These are phyloP conservation scores for Apogon hyalosoma DNA, from an alignment of 2,797 vertebrate genomes.

Conservation along the genomic window DNA sequence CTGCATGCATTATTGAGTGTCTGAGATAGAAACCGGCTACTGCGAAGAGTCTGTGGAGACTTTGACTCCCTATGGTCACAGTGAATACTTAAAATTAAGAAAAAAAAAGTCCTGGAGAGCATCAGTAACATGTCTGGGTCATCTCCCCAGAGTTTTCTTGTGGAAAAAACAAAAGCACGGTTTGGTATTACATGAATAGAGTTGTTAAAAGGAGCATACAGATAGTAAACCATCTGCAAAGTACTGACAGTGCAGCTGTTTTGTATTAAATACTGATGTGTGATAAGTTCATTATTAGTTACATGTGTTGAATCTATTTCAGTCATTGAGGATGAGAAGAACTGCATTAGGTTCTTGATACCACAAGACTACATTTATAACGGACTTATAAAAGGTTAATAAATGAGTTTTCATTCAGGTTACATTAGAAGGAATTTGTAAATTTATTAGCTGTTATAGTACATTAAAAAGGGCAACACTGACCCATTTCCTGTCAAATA, in stretches of 20 bases:
- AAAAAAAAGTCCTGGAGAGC: slow-evolving; percentile 60
- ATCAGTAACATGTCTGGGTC: slow-evolving; percentile 44
- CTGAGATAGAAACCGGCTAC: slow-evolving; percentile 36
- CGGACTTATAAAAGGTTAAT: no score
- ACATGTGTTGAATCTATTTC: background rate
- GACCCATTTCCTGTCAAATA: no score
- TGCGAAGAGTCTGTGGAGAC: slow-evolving; percentile 27
- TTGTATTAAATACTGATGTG: background rate
- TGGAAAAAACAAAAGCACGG: slow-evolving; percentile 25
- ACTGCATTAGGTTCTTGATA: no score
- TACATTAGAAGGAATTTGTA: no score
- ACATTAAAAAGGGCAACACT: no score
- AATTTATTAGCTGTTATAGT: no score
- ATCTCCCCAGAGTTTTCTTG: slow-evolving; percentile 43
- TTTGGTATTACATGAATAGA: no score
- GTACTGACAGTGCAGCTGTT: slow-evolving; percentile 2
- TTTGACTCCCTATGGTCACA: slow-evolving; percentile 34
- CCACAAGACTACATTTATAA: no score
- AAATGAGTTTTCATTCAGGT: no score
- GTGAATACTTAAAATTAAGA: slow-evolving; percentile 52
- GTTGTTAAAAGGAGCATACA: no score
- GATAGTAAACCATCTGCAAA: background rate
- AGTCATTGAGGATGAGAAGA: slow-evolving; percentile 1
- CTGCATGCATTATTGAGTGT: slow-evolving; percentile 65
- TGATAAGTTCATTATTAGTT: background rate